These are phyloP conservation scores for Delia radicum DNA, from an alignment of 1,140 invertebrate genomes.

Conservation along the genomic window DNA sequence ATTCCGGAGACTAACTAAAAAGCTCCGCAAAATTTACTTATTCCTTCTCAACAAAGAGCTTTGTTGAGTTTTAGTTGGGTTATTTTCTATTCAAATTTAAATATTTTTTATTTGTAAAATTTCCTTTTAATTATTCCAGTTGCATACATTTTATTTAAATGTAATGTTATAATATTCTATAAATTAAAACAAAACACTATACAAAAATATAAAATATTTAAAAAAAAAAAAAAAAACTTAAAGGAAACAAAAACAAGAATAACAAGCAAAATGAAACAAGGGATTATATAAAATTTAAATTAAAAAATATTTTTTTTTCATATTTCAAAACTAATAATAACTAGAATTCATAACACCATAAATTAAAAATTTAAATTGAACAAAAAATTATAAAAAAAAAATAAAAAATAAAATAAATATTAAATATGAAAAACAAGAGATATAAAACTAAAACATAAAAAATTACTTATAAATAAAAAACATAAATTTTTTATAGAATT, in stretches of 20 bases:
- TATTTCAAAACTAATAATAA: conserved; percentile 8
- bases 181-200: too few relatives aligned
- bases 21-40: too few relatives aligned
- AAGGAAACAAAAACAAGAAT: background rate
- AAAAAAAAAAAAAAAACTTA: background rate
- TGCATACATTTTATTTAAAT: too few relatives aligned
- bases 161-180: too few relatives aligned
- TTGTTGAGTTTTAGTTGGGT: too few relatives aligned
- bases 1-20: too few relatives aligned
- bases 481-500: background rate
- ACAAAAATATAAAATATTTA: background rate
- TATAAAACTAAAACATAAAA: background rate
- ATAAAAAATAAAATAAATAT: background rate
- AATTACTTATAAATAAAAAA: background rate
- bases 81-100: too few relatives aligned
- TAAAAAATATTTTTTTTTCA: conserved; percentile 18
- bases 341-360: conserved; percentile 20
- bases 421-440: background rate
- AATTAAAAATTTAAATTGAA: conserved; percentile 24
- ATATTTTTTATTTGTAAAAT: too few relatives aligned
- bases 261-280: conserved; percentile 22
- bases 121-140: too few relatives aligned
- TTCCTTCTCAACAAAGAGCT: too few relatives aligned
- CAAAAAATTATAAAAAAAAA: background rate
- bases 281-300: conserved; percentile 23